These are phyloP conservation scores for Pogoniulus pusillus DNA, from an alignment of 2,797 vertebrate species.

Conservation along the genomic window DNA sequence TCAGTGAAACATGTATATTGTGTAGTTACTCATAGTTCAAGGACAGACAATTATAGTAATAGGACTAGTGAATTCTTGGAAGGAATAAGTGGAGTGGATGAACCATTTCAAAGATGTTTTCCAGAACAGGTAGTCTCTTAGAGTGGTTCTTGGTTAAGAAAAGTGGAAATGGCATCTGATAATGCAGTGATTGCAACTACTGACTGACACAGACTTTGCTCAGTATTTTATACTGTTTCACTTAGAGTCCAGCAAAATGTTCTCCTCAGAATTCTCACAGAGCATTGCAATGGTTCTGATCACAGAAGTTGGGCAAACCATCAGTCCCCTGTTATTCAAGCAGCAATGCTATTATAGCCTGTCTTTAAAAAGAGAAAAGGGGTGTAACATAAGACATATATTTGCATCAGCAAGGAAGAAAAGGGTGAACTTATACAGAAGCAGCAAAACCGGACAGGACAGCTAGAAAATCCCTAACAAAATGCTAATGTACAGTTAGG, in stretches of 20 bases:
- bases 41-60: neutral
- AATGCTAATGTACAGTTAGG: neutral
- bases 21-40: neutral
- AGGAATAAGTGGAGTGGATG: neutral
- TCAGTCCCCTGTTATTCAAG: neutral
- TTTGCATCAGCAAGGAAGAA: neutral
- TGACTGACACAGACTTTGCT: neutral
- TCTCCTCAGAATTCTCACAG: neutral
- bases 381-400: rapidly evolving
- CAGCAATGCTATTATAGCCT: neutral
- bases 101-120: neutral
- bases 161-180: neutral
- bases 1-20: neutral
- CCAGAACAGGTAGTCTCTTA: neutral
- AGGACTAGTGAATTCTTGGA: neutral
- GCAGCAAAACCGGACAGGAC: neutral
- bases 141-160: neutral
- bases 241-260: neutral
- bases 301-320: neutral
- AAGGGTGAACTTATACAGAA: neutral
- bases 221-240: neutral
- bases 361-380: neutral
- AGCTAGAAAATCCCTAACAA: neutral
- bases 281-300: neutral
- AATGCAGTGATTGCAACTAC: neutral